A percentile compares a stretch with the other conserved stretches of the same genome.
Conservation (phyloP, 35 echinoderm and acorn worm genomes). For the Eucidaris tribuloides region DNA sequence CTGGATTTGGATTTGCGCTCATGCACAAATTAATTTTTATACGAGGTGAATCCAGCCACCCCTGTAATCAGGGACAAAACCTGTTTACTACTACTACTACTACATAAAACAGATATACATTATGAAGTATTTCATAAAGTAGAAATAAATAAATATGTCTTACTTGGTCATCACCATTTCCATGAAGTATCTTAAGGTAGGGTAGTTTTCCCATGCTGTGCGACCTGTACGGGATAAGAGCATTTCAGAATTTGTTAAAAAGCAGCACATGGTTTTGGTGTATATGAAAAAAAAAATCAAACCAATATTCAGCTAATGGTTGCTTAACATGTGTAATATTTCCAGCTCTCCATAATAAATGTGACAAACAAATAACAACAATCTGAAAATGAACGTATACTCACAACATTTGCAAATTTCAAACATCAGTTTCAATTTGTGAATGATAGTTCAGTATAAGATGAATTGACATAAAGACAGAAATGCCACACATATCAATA, state of each 20-base stretch:
- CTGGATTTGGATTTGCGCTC: no score
- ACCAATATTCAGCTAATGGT: background rate
- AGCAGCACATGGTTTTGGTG: no score
- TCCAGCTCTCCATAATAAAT: background rate
- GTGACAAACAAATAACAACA: background rate
- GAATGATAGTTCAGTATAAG: no score
- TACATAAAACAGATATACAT: no score
- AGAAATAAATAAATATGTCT: slow-evolving; percentile 1
- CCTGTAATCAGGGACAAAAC: no score
- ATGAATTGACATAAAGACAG: no score
- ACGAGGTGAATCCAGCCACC: no score
- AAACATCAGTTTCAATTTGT: no score
- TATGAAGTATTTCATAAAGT: background rate
- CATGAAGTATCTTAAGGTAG: slow-evolving; percentile 86
- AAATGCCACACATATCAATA: no score
- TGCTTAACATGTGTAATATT: background rate
- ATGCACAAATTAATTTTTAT: no score
- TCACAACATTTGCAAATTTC: no score
- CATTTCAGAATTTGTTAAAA: background rate
- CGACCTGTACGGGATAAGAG: slow-evolving; percentile 46
- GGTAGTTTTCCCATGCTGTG: slow-evolving; percentile 82
- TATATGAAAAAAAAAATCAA: background rate
- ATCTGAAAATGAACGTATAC: background rate
- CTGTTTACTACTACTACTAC: no score
- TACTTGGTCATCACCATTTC: slow-evolving; percentile 99